Base-by-base conservation (phyloP, 2,888 invertebrate species). In the Hetaerina titia region DNA sequence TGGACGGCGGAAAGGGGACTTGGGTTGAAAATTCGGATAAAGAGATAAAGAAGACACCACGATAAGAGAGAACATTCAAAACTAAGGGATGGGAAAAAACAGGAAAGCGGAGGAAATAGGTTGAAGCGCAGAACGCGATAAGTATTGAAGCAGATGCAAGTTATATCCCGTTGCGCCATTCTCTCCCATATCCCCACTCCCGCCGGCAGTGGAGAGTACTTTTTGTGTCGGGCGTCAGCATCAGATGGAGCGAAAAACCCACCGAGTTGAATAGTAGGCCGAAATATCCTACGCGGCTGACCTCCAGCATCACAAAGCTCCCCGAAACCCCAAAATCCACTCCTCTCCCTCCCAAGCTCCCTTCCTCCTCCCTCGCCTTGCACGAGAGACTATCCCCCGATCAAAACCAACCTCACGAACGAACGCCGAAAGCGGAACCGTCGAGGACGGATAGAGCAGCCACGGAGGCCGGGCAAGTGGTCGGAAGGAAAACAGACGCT, bases 211-310 rank as follows among this genome's bases (percentile, higher is more conserved):
- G 25, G 13, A 31, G 25, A 15, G 25, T 11, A n/a, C n/a, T 69
- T 81, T 31, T 31, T 81, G 11, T 13, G 25, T 31, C 31, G 31
- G 25, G 69, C 9, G 31, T 81, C 81, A 13, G 81, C 81, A 81
- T 31, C 81, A 81, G 81, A 81, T 81, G 81, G 81, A 81, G 81
- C 81, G 81, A 81, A 81, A 81, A 81, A 81, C 81, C 81, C 81
- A 31, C 81, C 15, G 25, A 31, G 81, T 31, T 25, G 81, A 81
- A 81, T n/a, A 11, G 81, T 9, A 11, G n/a, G 25, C 81, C 81
- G 31, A 81, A 45, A 81, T 81, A 81, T 81, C 81, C 81, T 25
- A n/a, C 69, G 81, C 25, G 81, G 81, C 81, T 81, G 81, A 81
- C 81, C 81, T 81, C 81, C 81, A 13, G 81, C 81, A 81, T 81